Evolutionary conservation across 2,113 vertebrate species (phyloP).

Genomic region (Nematolebias whitei): DNA sequence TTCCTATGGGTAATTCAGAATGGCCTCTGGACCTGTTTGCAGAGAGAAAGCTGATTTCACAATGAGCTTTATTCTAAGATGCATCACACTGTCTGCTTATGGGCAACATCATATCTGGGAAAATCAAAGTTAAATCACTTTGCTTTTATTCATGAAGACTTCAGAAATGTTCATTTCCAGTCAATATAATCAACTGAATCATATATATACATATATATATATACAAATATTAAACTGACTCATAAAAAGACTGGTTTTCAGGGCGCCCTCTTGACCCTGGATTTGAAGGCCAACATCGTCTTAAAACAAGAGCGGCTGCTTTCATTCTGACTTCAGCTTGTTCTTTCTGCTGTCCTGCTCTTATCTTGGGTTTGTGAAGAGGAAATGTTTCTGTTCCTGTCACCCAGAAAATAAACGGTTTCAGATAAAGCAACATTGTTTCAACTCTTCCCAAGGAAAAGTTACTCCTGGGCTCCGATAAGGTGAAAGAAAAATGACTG

Average conservation of each 20-base stretch:
- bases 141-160: conserved; percentile 14
- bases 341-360: conserved; percentile 27
- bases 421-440: conserved; percentile 49
- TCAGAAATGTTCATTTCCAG: neutral
- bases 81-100: conserved; percentile 10
- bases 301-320: neutral
- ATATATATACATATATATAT: no score
- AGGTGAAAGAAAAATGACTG: conserved; percentile 23
- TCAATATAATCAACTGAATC: conserved; percentile 9
- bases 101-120: conserved; percentile 2
- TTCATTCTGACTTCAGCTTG: conserved; percentile 23
- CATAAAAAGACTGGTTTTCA: neutral
- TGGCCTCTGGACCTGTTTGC: conserved; percentile 41
- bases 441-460: conserved; percentile 26
- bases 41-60: conserved; percentile 23
- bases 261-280: neutral
- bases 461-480: conserved; percentile 26
- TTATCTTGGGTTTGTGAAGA: conserved; percentile 46
- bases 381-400: conserved; percentile 51
- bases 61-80: conserved; percentile 19
- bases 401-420: conserved; percentile 34
- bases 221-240: conserved; percentile 11
- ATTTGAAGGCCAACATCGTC: neutral
- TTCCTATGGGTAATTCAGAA: conserved; percentile 63
- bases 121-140: conserved; percentile 28